Percentiles rank a stretch among this genome's conserved stretches.
Conservation (phyloP, 2,888 invertebrate genomes). For the Tortrix viridana region DNA sequence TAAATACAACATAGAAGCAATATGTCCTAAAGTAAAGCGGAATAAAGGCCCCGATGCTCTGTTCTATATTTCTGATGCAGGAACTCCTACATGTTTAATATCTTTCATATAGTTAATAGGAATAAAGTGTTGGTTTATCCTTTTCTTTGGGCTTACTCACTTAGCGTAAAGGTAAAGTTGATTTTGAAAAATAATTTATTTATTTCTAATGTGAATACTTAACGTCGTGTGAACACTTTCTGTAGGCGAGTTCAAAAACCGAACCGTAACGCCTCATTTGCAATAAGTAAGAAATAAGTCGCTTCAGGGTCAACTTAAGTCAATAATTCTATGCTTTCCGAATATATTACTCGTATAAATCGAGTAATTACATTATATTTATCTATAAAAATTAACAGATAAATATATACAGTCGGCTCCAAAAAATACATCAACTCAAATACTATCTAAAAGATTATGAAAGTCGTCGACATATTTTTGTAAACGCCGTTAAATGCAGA, state of each 20-base stretch:
- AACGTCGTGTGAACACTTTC: neutral
- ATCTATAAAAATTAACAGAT: conserved; percentile 25
- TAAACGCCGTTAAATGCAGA: conserved; percentile 28
- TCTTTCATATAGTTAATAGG: too few species aligned
- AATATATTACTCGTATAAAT: conserved; percentile 17
- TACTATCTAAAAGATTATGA: conserved; percentile 10
- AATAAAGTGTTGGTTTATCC: too few species aligned
- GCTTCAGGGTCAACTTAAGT: conserved; percentile 24
- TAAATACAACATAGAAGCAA: too few species aligned
- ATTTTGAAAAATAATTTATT: too few species aligned
- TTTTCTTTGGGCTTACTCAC: neutral
- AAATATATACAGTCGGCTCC: conserved; percentile 23
- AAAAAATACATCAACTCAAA: conserved; percentile 28
- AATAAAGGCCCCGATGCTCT: too few species aligned
- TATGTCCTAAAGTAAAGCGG: too few species aligned
- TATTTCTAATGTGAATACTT: neutral
- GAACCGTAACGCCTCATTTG: conserved; percentile 3
- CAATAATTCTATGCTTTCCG: conserved; percentile 11
- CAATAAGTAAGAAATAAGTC: conserved; percentile 16
- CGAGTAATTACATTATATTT: conserved; percentile 25
- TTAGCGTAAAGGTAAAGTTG: neutral
- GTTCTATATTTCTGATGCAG: too few species aligned
- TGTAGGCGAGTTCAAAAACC: neutral
- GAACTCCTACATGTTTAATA: too few species aligned
- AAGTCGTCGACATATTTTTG: conserved; percentile 19